These are phyloP conservation scores for Passerina amoena DNA, from an alignment of 2,113 vertebrate species.

Conservation along the genomic window DNA sequence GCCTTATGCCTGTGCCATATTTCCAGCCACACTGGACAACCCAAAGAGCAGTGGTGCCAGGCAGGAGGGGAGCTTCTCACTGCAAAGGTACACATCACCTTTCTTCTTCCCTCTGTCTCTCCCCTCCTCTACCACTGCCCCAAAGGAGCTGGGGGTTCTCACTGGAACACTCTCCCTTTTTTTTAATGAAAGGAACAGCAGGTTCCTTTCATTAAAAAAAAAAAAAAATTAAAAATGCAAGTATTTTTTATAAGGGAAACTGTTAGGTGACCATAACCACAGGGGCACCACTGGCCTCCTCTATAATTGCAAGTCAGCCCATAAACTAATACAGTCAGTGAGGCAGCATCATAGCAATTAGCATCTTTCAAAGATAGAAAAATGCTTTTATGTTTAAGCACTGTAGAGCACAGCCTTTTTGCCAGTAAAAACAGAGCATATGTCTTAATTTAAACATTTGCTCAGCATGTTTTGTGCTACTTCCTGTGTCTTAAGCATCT, in stretches of 20 bases:
- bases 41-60: not conserved
- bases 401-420: conserved; percentile 30
- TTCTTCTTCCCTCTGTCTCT: not conserved
- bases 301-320: not conserved
- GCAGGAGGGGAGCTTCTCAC: accelerated
- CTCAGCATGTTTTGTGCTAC: conserved; percentile 41
- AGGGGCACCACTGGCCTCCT: not conserved
- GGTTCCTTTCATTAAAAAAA: not conserved
- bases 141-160: not conserved
- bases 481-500: conserved; percentile 68
- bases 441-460: conserved; percentile 69
- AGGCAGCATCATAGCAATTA: not conserved
- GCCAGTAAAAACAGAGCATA: conserved; percentile 55
- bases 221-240: not conserved
- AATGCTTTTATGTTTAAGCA: conserved; percentile 33
- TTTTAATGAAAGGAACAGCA: not conserved
- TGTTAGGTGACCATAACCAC: not conserved
- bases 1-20: accelerated
- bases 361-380: conserved; percentile 17
- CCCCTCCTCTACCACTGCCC: not conserved
- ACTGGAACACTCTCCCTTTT: not conserved
- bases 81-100: accelerated
- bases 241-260: not conserved
- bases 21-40: not conserved
- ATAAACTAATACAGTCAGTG: not conserved